These are phyloP conservation scores for Phalera bucephala DNA, from an alignment of 2,888 invertebrate genomes.

Conservation along the genomic window DNA sequence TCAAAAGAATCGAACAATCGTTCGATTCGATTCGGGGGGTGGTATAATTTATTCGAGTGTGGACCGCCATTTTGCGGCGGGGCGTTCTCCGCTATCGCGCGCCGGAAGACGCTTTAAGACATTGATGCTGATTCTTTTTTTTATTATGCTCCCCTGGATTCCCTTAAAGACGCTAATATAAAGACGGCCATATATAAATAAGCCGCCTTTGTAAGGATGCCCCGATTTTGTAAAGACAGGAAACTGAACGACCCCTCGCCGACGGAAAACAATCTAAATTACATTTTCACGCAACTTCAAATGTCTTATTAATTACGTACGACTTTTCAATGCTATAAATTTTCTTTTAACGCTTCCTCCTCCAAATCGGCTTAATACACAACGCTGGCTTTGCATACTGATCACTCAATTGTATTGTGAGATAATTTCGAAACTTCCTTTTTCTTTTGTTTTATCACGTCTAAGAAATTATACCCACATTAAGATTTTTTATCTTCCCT, in stretches of 20 bases:
- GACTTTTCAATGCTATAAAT: constrained; percentile 83
- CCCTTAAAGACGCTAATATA: constrained; percentile 81
- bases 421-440: constrained; percentile 41
- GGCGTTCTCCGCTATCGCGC: constrained; percentile 66
- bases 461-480: background rate
- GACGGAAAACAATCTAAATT: constrained; percentile 81
- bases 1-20: constrained; percentile 82
- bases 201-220: constrained; percentile 70
- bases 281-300: constrained; percentile 84
- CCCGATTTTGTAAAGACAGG: constrained; percentile 60
- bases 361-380: constrained; percentile 75
- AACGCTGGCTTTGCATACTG: constrained; percentile 69
- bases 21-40: constrained; percentile 72
- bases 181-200: constrained; percentile 81
- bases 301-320: constrained; percentile 82
- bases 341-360: constrained; percentile 77
- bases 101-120: constrained; percentile 79
- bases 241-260: constrained; percentile 65
- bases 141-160: constrained; percentile 79
- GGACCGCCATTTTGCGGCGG: constrained; percentile 81
- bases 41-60: constrained; percentile 81
- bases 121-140: constrained; percentile 82
- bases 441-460: constrained; percentile 33
- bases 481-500: background rate
- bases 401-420: constrained; percentile 63